Evolutionary conservation across 2,888 invertebrate genomes (phyloP).

Genomic region (Drosophila infuscata): DNA sequence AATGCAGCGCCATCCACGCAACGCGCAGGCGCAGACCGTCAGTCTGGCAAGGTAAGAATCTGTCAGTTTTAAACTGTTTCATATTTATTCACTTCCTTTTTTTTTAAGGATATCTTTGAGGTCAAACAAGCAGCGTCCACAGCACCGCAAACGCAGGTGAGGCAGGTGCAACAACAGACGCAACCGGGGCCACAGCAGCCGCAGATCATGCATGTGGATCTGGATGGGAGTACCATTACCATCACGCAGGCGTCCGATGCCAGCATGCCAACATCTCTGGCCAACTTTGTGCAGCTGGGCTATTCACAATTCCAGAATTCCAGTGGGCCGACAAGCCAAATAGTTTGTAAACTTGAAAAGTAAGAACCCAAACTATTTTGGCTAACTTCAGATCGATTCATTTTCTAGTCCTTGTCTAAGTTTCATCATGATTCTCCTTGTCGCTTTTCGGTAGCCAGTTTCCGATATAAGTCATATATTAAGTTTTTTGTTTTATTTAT

Average conservation of each 20-base stretch:
- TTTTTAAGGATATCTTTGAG: constrained; percentile 43
- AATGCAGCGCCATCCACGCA: constrained; percentile 42
- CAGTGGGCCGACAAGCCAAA: constrained; percentile 76
- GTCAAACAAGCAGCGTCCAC: constrained; percentile 40
- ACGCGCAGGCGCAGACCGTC: constrained; percentile 19
- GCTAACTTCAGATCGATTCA: constrained; percentile 11
- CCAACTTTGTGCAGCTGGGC: constrained; percentile 83
- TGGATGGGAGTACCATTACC: constrained; percentile 83
- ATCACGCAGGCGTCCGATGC: constrained; percentile 83
- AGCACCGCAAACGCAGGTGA: constrained; percentile 37
- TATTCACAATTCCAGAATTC: constrained; percentile 83
- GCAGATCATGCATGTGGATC: constrained; percentile 84
- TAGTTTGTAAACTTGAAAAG: constrained; percentile 82
- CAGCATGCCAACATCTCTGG: constrained; percentile 81
- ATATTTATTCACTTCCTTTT: not conserved
- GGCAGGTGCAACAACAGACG: constrained; percentile 47
- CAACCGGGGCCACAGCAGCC: constrained; percentile 62
- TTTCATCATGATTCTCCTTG: constrained; percentile 14
- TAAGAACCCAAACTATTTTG: constrained; percentile 36
- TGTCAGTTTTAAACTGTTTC: not conserved
- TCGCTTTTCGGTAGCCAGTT: constrained; percentile 28
- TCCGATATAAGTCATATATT: constrained; percentile 17
- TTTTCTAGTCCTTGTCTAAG: constrained; percentile 53
- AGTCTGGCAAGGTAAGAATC: constrained; percentile 3
- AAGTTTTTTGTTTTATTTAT: constrained; percentile 14